Evolutionary conservation across 2,888 invertebrate genomes (phyloP), one percentile per base, ranked within the genome.

Genomic region (Exocentrus adspersus): DNA sequence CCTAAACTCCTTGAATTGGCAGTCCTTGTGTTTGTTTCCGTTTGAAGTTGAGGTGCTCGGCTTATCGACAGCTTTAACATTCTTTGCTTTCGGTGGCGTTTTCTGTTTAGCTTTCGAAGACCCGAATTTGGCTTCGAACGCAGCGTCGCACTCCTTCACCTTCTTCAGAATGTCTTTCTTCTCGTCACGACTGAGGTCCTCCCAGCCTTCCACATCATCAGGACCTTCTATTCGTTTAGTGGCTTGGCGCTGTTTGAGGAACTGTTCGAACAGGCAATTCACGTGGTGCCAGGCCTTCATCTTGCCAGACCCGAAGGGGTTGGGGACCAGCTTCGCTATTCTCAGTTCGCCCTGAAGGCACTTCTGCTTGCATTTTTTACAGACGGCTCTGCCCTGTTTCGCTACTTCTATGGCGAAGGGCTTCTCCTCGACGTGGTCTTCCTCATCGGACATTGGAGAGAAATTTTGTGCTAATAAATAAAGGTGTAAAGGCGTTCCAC

Each of bases 241-340:
- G 0, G 91, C 87, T 0, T 92, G 90, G 56, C 94, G 84, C 73
- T 95, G 95, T 77, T 90, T 90, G 37, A 89, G 83, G 70, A 96
- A 90, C 12, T 87, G 86, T 77, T 94, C 91, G 85, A 94, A 92
- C 3, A 95, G 82, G 75, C 95, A 96, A 62, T 87, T 84, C 0
- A 92, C 83, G 77, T 95, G 95, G 79, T 90, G 87, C 92, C 94
- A 95, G 70, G 88, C 87, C 80, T 94, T 95, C 93, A 95, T 93
- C 74, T 89, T 75, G 30, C 87, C 88, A 7, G 86, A 85, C 10
- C 86, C 88, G 77, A 93, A 95, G 0, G 93, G 93, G 81, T 93
- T 95, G 0, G 90, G 83, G 2, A 89, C 87, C 14, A 93, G 70
- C 80, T 94, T 95, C 0, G 92, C 95, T 46, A 95, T 83, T 61